phyloP scores from a whole-genome alignment of 35 echinoderm and acorn worm species.

The Chiridota heheva region DNA sequence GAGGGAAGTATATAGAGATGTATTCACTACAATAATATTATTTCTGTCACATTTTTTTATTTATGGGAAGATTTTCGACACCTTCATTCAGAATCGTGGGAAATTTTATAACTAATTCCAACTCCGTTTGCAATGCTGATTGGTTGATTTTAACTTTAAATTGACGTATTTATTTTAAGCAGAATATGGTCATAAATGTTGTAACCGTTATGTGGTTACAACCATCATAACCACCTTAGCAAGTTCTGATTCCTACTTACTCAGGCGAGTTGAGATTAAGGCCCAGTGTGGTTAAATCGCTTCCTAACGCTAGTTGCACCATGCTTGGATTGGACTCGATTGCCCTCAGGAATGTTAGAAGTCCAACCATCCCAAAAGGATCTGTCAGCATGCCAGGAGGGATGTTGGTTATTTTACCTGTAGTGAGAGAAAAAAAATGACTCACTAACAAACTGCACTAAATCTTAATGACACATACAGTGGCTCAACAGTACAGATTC shows the following conservation, averaged over 20 bases:
- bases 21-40: too few species aligned
- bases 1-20: too few species aligned
- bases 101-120: too few species aligned
- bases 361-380: slow-evolving; percentile 96
- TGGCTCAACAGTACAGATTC: background rate
- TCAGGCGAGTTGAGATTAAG: slow-evolving; percentile 99
- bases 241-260: slow-evolving; percentile 85
- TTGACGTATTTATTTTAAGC: background rate
- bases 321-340: slow-evolving; percentile 88
- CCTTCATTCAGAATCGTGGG: too few species aligned
- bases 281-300: slow-evolving; percentile 94
- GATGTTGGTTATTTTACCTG: slow-evolving; percentile 96
- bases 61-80: too few species aligned
- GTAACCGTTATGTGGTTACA: background rate
- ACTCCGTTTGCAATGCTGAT: background rate
- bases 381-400: slow-evolving; percentile 95
- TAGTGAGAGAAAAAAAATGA: slow-evolving; percentile 1
- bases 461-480: background rate
- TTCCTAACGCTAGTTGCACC: slow-evolving; percentile 89
- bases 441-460: background rate
- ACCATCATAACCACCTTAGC: too few species aligned
- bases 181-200: background rate
- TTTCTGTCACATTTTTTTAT: too few species aligned
- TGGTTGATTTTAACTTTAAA: background rate
- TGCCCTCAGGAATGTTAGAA: slow-evolving; percentile 89